Evolutionary conservation across 2,888 invertebrate species (phyloP).

Genomic region (Dolichomitus sp.): DNA sequence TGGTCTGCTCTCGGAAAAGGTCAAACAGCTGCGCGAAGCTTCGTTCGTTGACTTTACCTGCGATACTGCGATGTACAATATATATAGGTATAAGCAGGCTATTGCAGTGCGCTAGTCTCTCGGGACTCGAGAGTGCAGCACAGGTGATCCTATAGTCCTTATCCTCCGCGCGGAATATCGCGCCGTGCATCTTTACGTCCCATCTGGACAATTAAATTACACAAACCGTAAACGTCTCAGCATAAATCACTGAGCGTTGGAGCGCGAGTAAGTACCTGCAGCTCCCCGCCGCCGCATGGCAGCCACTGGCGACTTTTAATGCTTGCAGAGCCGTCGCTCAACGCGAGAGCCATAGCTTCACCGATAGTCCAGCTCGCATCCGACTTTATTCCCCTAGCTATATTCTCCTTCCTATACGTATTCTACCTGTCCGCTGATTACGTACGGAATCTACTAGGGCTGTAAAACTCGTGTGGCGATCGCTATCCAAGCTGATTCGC

Average conservation of each 20-base stretch:
- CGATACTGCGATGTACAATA: conserved; percentile 42
- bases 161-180: conserved; percentile 45
- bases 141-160: conserved; percentile 60
- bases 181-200: conserved; percentile 72
- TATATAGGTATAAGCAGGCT: conserved; percentile 3
- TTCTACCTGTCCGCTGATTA: conserved; percentile 56
- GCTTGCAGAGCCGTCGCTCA: conserved; percentile 53
- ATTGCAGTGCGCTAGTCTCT: conserved; percentile 17
- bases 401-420: conserved; percentile 7
- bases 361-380: conserved; percentile 44
- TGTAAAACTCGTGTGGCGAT: conserved; percentile 51
- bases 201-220: conserved; percentile 81
- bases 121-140: conserved; percentile 43
- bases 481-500: conserved; percentile 30
- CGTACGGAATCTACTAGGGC: conserved; percentile 41
- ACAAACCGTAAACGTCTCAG: conserved; percentile 76
- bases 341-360: conserved; percentile 16
- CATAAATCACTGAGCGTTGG: conserved; percentile 73
- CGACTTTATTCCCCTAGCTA: conserved; percentile 17
- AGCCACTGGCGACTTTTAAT: conserved; percentile 56
- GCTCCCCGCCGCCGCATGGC: conserved; percentile 10
- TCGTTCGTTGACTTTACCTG: conserved; percentile 27
- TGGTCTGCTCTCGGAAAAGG: conserved; percentile 46
- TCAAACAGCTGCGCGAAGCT: conserved; percentile 52
- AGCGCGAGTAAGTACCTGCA: conserved; percentile 51